Conservation (phyloP, 2,113 vertebrate genomes). For the Rhea pennata region DNA sequence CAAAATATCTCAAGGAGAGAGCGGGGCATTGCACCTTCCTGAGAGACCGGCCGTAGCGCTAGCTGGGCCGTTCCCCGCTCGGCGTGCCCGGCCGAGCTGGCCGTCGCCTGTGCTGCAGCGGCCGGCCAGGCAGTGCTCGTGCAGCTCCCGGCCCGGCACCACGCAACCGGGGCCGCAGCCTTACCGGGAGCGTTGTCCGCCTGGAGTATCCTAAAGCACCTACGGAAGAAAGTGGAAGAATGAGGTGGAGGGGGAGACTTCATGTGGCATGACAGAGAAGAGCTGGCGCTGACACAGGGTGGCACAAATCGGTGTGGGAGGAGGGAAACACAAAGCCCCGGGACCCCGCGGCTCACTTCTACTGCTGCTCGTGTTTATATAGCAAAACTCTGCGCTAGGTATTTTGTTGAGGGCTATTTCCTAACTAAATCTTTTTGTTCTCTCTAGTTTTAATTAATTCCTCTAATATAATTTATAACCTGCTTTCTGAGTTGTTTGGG, state of each 20-base stretch:
- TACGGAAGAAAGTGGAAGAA: background rate
- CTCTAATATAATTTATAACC: background rate
- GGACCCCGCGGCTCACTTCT: background rate
- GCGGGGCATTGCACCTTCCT: background rate
- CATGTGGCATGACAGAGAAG: background rate
- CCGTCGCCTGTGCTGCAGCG: background rate
- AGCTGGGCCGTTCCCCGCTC: background rate
- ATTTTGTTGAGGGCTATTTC: background rate
- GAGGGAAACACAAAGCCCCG: background rate
- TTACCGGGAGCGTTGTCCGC: background rate
- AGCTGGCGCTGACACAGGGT: background rate
- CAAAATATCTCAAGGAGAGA: background rate
- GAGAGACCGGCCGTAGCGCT: background rate
- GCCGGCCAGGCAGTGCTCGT: rapidly evolving
- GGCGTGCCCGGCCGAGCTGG: rapidly evolving
- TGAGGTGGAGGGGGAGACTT: background rate
- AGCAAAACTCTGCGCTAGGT: background rate
- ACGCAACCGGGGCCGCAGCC: background rate
- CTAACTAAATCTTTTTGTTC: background rate
- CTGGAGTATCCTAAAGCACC: background rate
- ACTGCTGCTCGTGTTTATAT: background rate
- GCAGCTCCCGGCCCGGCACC: background rate
- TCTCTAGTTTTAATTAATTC: background rate
- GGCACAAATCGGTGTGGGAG: background rate
- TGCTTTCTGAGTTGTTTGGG: background rate